Base-by-base conservation (phyloP, 2,113 vertebrate genomes). In the Pavo muticus region DNA sequence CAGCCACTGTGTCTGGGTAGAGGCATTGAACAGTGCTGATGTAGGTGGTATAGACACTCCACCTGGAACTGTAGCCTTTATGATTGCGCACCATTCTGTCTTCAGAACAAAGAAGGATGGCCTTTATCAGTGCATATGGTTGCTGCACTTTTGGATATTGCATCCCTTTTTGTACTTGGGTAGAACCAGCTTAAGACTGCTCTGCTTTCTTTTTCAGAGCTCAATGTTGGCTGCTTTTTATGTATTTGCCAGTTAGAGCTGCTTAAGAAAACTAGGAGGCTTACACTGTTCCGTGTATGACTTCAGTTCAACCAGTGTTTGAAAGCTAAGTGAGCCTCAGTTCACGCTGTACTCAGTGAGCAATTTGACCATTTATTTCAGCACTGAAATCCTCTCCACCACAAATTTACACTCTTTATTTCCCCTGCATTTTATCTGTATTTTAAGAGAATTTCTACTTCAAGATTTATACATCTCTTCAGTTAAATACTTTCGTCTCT, bases 291-390 rank as follows among this genome's bases (percentile, higher is more conserved):
- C 23, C 13, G 0, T 63, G 5, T 48, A 20, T 37, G 6, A 59
- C 44, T 90, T 88, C 14, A n/a, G 3, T 90, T 91, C 25, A 42
- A 3, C 7, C 10, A 19, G 8, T 59, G 8, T 30, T 78, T 71
- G 45, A 84, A 74, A 30, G 19, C 37, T 47, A 42, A 52, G 30
- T 74, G 40, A 57, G 54, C 40, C 32, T 65, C 21, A 24, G n/a
- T 35, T 75, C 27, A 12, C 12, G 1, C 45, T 61, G 44, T 60
- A 47, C 29, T 20, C 27, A 44, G 23, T 10, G 14, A 42, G 37
- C 13, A n/a, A 4, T 3, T 9, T 0, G 0, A 82, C 11, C 45
- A 18, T 48, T 67, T 61, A 32, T 70, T 77, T 87, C 21, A 5
- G 30, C 67, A n/a, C 61, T 78, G 42, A 59, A 23, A 75, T 19